Conservation (phyloP, 2,113 vertebrate genomes). For the Heterotis niloticus region DNA sequence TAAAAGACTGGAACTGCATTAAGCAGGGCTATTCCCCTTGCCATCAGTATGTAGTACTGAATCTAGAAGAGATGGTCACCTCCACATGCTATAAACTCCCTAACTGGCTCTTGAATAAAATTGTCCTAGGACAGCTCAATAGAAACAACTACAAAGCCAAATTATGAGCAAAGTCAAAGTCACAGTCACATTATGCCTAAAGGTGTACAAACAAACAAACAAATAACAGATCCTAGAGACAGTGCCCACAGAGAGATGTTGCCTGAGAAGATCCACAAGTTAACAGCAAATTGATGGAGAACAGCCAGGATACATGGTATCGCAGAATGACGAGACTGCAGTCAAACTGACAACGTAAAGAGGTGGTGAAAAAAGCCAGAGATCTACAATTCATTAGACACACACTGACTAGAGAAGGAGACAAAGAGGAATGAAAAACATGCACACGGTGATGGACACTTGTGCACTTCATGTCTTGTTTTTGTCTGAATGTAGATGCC, state of each 20-base stretch:
- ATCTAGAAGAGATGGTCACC: background rate
- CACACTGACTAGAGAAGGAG: background rate
- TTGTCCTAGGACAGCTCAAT: background rate
- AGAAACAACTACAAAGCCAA: background rate
- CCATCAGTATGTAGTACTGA: background rate
- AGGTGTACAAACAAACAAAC: background rate
- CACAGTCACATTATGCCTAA: background rate
- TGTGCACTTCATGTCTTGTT: background rate
- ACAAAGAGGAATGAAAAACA: background rate
- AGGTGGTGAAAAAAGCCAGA: background rate
- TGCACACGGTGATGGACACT: background rate
- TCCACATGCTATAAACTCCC: background rate
- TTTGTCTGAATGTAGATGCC: background rate
- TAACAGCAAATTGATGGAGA: background rate
- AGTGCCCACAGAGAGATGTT: background rate
- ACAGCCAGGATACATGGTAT: no score
- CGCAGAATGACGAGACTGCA: no score
- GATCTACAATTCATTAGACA: background rate
- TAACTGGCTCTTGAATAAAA: slow-evolving; percentile 4
- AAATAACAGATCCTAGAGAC: background rate
- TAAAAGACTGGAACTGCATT: no score
- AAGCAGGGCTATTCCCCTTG: background rate
- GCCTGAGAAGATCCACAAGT: background rate
- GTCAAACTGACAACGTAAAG: background rate
- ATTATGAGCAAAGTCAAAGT: background rate